Conservation (phyloP, 2,888 invertebrate genomes). For the Melitaea athalia region DNA sequence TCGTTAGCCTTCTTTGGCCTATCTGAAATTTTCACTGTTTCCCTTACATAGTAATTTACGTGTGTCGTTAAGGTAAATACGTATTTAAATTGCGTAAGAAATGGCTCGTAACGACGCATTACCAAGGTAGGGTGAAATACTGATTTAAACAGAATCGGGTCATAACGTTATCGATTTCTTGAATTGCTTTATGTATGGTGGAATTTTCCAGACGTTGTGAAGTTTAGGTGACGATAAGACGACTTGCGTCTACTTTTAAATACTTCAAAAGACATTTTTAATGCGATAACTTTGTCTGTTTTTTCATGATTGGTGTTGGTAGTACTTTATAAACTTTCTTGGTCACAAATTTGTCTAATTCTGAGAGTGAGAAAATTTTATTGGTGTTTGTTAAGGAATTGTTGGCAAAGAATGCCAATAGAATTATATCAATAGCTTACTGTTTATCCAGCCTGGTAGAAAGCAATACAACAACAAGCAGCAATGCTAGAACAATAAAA, state of each 20-base stretch:
- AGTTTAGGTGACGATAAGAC: background rate
- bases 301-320: no score
- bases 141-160: constrained; percentile 15
- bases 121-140: constrained; percentile 25
- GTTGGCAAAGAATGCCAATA: no score
- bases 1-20: background rate
- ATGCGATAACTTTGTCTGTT: no score
- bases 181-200: background rate
- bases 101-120: constrained; percentile 29
- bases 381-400: no score
- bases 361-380: no score
- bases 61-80: constrained; percentile 21
- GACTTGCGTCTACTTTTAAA: background rate
- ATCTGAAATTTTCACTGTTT: background rate
- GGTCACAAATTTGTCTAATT: no score
- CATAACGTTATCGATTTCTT: constrained; percentile 5
- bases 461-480: no score
- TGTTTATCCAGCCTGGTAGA: no score
- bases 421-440: no score
- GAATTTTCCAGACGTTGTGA: background rate
- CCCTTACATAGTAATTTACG: constrained; percentile 16
- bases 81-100: constrained; percentile 19
- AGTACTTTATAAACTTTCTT: no score
- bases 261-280: background rate
- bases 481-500: no score